phyloP scores from a whole-genome alignment of 2,113 vertebrate genomes.

The Trinectes maculatus region DNA sequence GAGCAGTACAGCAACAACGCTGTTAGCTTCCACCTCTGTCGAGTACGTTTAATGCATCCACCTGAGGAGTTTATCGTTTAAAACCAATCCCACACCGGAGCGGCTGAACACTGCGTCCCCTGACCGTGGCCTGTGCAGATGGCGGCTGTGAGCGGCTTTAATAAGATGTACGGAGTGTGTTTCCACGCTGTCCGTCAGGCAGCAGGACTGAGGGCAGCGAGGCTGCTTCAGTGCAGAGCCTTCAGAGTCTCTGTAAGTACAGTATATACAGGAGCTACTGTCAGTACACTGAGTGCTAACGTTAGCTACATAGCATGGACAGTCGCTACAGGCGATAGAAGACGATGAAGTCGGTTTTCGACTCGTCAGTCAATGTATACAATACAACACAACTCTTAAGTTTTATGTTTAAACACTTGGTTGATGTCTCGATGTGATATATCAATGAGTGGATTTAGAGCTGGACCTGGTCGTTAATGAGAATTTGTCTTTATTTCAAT shows the following conservation, averaged over 20 bases:
- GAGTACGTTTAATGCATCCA: no score
- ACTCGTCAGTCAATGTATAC: not conserved
- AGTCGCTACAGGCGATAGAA: not conserved
- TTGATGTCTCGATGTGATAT: no score
- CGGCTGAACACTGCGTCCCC: not conserved
- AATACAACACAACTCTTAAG: no score
- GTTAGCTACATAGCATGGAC: not conserved
- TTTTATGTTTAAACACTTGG: no score
- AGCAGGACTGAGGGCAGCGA: conserved; percentile 44
- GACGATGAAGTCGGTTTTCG: not conserved
- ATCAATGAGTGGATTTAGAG: no score
- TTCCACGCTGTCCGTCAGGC: conserved; percentile 59
- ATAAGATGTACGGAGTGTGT: conserved; percentile 69
- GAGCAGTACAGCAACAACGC: no score
- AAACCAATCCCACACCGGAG: not conserved
- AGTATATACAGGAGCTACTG: no score
- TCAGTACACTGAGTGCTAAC: no score
- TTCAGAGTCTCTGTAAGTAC: conserved; percentile 75
- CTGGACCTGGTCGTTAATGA: not conserved
- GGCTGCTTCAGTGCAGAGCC: conserved; percentile 66
- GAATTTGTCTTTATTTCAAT: no score
- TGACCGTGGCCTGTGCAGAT: conserved; percentile 39
- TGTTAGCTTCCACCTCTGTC: no score
- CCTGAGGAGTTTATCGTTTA: not conserved
- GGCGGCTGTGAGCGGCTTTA: conserved; percentile 68